Conservation (phyloP, 2,888 invertebrate species). For the Pammene fasciana region DNA sequence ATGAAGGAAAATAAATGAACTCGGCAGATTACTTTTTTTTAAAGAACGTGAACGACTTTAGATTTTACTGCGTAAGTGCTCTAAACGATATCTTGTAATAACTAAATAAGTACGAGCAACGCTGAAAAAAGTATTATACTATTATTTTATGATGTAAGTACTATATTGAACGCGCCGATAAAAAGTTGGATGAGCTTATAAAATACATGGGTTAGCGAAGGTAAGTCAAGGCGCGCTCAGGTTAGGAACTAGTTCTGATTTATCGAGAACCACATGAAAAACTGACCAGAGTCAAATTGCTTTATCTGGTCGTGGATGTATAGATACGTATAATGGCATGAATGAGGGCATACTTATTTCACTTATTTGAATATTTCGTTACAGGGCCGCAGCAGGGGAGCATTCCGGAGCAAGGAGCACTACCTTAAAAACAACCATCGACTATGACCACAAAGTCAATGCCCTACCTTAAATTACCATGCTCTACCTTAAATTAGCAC, state of each 20-base stretch:
- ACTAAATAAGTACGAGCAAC: conserved; percentile 21
- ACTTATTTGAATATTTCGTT: not conserved
- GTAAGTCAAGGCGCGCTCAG: conserved; percentile 14
- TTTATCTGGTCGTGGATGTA: conserved; percentile 14
- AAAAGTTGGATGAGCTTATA: conserved; percentile 33
- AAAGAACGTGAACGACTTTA: conserved; percentile 20
- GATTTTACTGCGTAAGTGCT: conserved; percentile 24
- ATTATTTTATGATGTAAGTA: conserved; percentile 38
- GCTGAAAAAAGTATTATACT: conserved; percentile 32
- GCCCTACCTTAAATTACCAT: too few relatives aligned
- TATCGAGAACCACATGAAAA: conserved; percentile 30
- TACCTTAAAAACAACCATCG: too few relatives aligned
- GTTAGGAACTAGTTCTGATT: conserved; percentile 36
- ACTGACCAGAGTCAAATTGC: conserved; percentile 19
- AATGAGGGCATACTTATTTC: not conserved
- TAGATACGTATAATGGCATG: not conserved
- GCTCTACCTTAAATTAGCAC: too few relatives aligned
- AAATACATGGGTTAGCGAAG: conserved; percentile 30
- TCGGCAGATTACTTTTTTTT: conserved; percentile 17
- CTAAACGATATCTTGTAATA: conserved; percentile 29
- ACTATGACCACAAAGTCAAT: too few relatives aligned
- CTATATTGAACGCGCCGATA: conserved; percentile 31
- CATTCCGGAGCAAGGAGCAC: too few relatives aligned
- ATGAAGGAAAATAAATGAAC: conserved; percentile 7
- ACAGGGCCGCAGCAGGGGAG: too few relatives aligned